Conservation (phyloP, 2,113 vertebrate genomes). For the Montifringilla adamsi region DNA sequence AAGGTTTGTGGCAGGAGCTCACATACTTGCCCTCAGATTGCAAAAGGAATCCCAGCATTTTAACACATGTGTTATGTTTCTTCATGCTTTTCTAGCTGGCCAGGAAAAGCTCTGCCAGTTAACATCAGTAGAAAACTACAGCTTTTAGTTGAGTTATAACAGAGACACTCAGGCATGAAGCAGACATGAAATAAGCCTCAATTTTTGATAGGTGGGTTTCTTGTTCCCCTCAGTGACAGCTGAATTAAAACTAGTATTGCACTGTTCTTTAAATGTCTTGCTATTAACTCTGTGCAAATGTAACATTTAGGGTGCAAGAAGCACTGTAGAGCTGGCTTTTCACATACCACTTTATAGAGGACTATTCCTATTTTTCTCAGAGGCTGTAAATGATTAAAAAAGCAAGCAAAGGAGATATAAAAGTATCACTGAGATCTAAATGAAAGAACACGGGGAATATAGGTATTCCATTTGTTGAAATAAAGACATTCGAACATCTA, state of each 20-base stretch:
- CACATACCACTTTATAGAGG: not conserved
- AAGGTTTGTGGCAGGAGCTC: not conserved
- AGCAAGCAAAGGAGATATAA: not conserved
- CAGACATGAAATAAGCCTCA: not conserved
- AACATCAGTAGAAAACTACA: not conserved
- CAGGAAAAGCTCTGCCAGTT: not conserved
- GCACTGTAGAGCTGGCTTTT: not conserved
- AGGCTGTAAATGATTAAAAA: not conserved
- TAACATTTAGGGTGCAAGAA: not conserved
- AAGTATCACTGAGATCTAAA: not conserved
- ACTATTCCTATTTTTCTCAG: not conserved
- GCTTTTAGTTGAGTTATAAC: not conserved
- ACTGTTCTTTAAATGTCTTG: not conserved
- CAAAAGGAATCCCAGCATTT: not conserved
- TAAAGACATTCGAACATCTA: not conserved
- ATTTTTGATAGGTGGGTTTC: not conserved
- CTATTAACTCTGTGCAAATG: not conserved
- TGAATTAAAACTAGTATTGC: not conserved
- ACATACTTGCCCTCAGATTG: not conserved
- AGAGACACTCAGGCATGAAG: not conserved
- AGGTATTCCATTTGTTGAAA: not conserved
- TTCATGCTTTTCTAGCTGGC: not conserved
- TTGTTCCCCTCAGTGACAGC: not conserved
- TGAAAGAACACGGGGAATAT: not conserved
- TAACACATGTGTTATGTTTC: fast-evolving